These are phyloP conservation scores for Hyaena hyaena DNA, from an alignment of 2,113 vertebrate genomes.

Conservation along the genomic window DNA sequence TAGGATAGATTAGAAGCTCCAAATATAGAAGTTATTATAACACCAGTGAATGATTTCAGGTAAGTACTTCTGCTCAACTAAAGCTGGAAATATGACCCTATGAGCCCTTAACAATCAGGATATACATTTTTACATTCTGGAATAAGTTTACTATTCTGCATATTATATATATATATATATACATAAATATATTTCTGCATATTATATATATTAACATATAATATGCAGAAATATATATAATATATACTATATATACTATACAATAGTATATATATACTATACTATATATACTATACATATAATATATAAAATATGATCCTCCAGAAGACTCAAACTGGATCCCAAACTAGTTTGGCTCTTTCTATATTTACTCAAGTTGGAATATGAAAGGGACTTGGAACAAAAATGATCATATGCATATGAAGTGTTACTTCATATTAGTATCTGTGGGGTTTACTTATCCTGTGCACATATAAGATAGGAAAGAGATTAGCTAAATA, in stretches of 20 bases:
- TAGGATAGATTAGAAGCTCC: not conserved
- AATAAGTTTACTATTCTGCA: not conserved
- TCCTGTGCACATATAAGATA: not conserved
- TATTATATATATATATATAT: not conserved
- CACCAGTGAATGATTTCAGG: not conserved
- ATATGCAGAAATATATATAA: too few relatives aligned
- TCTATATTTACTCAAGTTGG: constrained; percentile 23
- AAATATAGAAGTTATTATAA: not conserved
- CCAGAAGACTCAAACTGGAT: constrained; percentile 1
- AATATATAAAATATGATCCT: not conserved
- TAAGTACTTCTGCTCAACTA: not conserved
- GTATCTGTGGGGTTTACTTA: not conserved
- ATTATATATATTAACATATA: too few relatives aligned
- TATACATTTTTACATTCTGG: not conserved
- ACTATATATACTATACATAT: too few relatives aligned
- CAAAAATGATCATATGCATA: not conserved
- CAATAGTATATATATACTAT: too few relatives aligned
- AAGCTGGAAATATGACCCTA: not conserved
- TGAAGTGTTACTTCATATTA: constrained; percentile 8
- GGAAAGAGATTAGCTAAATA: not conserved
- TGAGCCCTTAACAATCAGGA: not conserved
- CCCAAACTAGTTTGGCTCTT: constrained; percentile 25
- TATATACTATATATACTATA: too few relatives aligned
- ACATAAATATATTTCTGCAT: too few relatives aligned
- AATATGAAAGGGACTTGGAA: constrained; percentile 32